These are phyloP conservation scores for Phasia obesa DNA, from an alignment of 2,888 invertebrate species.

Conservation along the genomic window DNA sequence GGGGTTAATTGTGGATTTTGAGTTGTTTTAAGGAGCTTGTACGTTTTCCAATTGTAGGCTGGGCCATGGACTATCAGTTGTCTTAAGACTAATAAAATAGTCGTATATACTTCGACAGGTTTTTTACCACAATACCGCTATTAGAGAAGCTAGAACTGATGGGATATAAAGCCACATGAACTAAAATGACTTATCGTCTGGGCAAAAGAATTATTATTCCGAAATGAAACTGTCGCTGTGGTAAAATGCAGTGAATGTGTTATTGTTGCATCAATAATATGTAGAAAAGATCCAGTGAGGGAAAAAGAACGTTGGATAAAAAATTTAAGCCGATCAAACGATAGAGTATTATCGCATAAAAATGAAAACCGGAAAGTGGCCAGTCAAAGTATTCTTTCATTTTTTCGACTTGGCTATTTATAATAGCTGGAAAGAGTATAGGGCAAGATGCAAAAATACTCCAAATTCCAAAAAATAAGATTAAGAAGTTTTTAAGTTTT, in stretches of 20 bases:
- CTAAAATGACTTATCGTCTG: conserved; percentile 18
- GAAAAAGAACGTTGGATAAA: no score
- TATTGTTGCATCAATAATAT: conserved; percentile 34
- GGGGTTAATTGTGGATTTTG: conserved; percentile 73
- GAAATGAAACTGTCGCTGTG: conserved; percentile 9
- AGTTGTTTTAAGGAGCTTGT: conserved; percentile 62
- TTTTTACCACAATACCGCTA: neutral
- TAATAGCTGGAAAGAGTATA: no score
- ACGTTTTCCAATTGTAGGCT: conserved; percentile 63
- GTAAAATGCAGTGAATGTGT: conserved; percentile 55
- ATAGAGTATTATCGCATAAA: conserved; percentile 21
- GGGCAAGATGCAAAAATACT: no score
- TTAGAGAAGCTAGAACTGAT: neutral
- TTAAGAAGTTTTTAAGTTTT: no score
- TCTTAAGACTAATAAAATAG: no score
- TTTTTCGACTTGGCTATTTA: no score
- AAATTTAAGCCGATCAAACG: conserved; percentile 39
- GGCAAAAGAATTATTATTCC: neutral
- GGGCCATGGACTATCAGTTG: conserved; percentile 68
- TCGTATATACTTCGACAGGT: neutral
- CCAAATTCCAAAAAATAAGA: no score
- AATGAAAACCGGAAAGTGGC: conserved; percentile 54
- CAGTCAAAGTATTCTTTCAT: conserved; percentile 58
- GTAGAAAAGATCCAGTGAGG: conserved; percentile 30
- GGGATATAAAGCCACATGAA: conserved; percentile 21